Conservation (phyloP, 2,113 vertebrate species). For the Engraulis encrasicolus region DNA sequence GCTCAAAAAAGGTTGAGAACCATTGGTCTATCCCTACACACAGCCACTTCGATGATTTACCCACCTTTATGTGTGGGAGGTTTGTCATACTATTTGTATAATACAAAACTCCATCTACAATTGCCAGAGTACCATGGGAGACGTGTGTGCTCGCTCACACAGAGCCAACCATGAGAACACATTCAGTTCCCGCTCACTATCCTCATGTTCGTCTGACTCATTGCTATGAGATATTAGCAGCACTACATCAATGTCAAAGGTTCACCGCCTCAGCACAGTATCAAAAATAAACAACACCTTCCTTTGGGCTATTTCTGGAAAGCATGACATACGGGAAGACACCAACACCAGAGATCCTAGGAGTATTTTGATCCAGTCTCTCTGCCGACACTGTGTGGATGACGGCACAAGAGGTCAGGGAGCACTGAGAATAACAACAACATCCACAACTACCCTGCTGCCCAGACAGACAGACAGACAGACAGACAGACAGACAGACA, state of each 20-base stretch:
- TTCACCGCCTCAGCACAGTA: background rate
- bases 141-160: background rate
- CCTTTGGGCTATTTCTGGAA: background rate
- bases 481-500: background rate
- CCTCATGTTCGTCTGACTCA: background rate
- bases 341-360: no score
- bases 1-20: no score
- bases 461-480: background rate
- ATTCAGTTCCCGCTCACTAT: background rate
- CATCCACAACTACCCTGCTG: background rate
- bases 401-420: background rate
- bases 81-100: no score
- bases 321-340: background rate
- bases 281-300: background rate
- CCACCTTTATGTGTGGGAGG: no score
- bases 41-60: no score
- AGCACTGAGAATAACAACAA: background rate
- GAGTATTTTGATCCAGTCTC: no score
- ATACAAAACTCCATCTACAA: no score
- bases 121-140: no score
- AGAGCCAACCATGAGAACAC: no score
- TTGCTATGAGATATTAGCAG: background rate
- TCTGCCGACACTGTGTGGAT: background rate
- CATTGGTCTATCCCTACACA: no score
- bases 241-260: background rate